Evolutionary conservation across 2,113 vertebrate genomes (phyloP).

Genomic region (Crypturellus undulatus): DNA sequence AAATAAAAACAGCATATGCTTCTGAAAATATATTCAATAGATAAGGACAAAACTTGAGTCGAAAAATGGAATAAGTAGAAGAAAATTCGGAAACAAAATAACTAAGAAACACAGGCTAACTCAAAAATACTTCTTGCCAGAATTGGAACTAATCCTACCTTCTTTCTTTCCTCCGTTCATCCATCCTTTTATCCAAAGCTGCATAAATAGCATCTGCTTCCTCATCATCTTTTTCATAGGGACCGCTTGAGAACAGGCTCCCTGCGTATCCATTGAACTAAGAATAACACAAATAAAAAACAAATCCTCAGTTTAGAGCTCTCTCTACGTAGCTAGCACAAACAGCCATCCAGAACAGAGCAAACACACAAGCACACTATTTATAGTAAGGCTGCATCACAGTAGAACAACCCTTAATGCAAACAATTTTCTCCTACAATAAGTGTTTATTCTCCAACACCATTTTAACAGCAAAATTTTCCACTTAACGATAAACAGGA

Average conservation of each 20-base stretch:
- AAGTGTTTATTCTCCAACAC: background rate
- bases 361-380: background rate
- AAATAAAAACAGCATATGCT: accelerated
- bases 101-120: background rate
- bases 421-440: background rate
- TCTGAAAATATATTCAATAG: accelerated
- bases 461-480: background rate
- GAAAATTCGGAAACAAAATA: background rate
- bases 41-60: background rate
- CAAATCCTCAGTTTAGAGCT: background rate
- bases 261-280: conserved; percentile 98
- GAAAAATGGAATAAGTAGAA: background rate
- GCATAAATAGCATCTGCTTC: conserved; percentile 98
- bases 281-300: background rate
- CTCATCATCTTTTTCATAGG: conserved; percentile 98
- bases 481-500: background rate
- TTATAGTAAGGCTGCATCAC: background rate
- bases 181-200: conserved; percentile 97
- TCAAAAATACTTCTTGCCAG: background rate
- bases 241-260: conserved; percentile 96
- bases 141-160: conserved; percentile 74
- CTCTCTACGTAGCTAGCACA: background rate
- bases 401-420: background rate
- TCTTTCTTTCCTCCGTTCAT: conserved; percentile 96
- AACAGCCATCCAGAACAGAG: background rate